Evolutionary conservation across 1,140 invertebrate species (phyloP).

Genomic region (Melitaea cinxia): DNA sequence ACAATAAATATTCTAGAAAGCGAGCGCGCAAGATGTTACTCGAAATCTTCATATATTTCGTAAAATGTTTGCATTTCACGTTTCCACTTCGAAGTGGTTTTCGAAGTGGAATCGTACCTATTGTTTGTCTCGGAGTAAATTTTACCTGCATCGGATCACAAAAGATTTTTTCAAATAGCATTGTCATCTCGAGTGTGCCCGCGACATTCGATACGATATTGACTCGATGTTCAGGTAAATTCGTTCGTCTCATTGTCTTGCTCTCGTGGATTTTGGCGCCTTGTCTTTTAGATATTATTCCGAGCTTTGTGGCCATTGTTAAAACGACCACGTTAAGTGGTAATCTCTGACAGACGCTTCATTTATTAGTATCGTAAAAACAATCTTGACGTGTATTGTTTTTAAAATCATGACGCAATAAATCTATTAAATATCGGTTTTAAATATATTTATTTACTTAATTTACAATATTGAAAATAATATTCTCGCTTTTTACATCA

Average conservation of each 20-base stretch:
- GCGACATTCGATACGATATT: conserved; percentile 38
- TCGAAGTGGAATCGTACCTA: neutral
- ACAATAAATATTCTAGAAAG: neutral
- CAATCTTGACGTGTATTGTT: too few species aligned
- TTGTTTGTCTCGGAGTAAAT: neutral
- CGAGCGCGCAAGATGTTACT: neutral
- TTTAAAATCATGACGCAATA: too few species aligned
- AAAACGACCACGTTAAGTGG: too few species aligned
- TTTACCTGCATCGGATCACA: conserved; percentile 37
- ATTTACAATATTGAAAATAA: too few species aligned
- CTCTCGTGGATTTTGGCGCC: neutral
- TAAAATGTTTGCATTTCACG: neutral
- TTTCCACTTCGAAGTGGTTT: conserved; percentile 2
- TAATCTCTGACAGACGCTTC: too few species aligned
- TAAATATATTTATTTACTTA: too few species aligned
- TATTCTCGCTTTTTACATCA: neutral
- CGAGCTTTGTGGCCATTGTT: too few species aligned
- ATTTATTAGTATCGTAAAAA: too few species aligned
- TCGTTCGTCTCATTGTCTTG: neutral
- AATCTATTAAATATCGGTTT: too few species aligned
- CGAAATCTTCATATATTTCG: neutral
- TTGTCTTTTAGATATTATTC: neutral
- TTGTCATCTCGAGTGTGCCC: conserved; percentile 34
- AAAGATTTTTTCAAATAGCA: conserved; percentile 40
- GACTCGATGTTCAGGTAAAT: conserved; percentile 31